Conservation (phyloP, 2,888 invertebrate genomes). For the Antheraea assamensis region DNA sequence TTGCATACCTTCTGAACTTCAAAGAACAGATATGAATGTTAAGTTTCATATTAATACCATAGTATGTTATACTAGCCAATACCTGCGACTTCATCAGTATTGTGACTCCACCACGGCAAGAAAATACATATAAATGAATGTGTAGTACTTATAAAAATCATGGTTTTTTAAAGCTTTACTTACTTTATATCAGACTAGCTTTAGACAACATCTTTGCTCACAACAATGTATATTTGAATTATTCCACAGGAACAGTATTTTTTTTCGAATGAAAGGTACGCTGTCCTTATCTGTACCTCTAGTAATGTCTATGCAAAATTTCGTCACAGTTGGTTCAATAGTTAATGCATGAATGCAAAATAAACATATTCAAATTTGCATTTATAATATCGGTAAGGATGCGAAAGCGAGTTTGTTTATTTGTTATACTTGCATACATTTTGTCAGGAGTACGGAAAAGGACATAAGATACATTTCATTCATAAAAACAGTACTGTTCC, state of each 20-base stretch:
- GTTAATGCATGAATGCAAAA: neutral
- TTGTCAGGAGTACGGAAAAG: too few species aligned
- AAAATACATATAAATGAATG: too few species aligned
- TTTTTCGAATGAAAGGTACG: neutral
- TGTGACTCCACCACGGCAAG: too few species aligned
- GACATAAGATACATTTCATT: too few species aligned
- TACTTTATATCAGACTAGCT: neutral
- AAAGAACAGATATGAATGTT: neutral
- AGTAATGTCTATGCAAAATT: neutral
- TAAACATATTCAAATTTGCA: too few species aligned
- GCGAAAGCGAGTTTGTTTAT: too few species aligned
- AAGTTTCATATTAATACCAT: neutral
- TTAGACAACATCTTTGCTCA: neutral
- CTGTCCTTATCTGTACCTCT: neutral
- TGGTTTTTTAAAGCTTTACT: neutral
- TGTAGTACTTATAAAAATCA: too few species aligned
- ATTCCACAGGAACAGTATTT: neutral
- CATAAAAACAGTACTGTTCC: too few species aligned
- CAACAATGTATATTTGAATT: neutral
- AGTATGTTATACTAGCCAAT: neutral
- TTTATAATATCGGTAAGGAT: too few species aligned
- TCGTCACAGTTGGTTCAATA: neutral
- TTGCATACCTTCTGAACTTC: neutral
- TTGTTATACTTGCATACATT: too few species aligned
- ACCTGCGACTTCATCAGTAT: too few species aligned